A percentile compares a stretch with the other conserved stretches of the same genome.
Evolutionary conservation across 2,113 vertebrate genomes (phyloP).

Genomic region (Argyrosomus japonicus): DNA sequence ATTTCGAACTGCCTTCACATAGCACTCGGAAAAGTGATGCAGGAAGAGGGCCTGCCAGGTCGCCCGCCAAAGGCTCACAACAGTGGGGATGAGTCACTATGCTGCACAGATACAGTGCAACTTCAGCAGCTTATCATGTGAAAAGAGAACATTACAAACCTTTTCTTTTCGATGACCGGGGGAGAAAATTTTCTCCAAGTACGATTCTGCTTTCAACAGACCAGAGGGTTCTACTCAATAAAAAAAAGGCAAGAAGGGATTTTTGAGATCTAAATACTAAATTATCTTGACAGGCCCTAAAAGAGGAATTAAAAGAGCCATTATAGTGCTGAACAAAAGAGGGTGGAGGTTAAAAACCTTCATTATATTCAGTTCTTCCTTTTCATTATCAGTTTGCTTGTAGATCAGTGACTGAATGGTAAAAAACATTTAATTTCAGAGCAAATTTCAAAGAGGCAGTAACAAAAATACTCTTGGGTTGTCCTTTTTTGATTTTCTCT

Average conservation of each 20-base stretch:
- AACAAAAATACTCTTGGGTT: slow-evolving; percentile 31
- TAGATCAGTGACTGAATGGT: slow-evolving; percentile 15
- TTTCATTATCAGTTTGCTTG: slow-evolving; percentile 34
- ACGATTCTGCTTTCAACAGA: slow-evolving; percentile 22
- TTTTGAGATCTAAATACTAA: slow-evolving; percentile 51
- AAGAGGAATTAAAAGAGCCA: slow-evolving; percentile 56
- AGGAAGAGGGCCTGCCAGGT: slow-evolving; percentile 44
- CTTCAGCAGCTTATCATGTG: slow-evolving; percentile 39
- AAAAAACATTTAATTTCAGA: slow-evolving; percentile 59
- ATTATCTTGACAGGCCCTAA: slow-evolving; percentile 60
- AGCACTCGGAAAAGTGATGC: not conserved
- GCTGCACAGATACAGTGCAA: slow-evolving; percentile 31
- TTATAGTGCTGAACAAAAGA: slow-evolving; percentile 60
- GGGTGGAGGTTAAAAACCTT: slow-evolving; percentile 55
- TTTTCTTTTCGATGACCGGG: slow-evolving; percentile 46
- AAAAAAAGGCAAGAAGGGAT: not conserved
- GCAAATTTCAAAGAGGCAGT: slow-evolving; percentile 46
- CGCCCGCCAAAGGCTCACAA: slow-evolving; percentile 40
- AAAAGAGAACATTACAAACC: slow-evolving; percentile 51
- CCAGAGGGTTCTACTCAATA: not conserved
- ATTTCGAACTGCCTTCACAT: slow-evolving; percentile 30
- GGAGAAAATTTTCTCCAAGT: slow-evolving; percentile 40
- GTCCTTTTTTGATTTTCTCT: slow-evolving; percentile 61
- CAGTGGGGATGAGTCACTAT: slow-evolving; percentile 43
- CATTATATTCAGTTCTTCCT: slow-evolving; percentile 38